Base-by-base conservation (phyloP, 2,113 vertebrate species). In the Machaerirhynchus nigripectus region DNA sequence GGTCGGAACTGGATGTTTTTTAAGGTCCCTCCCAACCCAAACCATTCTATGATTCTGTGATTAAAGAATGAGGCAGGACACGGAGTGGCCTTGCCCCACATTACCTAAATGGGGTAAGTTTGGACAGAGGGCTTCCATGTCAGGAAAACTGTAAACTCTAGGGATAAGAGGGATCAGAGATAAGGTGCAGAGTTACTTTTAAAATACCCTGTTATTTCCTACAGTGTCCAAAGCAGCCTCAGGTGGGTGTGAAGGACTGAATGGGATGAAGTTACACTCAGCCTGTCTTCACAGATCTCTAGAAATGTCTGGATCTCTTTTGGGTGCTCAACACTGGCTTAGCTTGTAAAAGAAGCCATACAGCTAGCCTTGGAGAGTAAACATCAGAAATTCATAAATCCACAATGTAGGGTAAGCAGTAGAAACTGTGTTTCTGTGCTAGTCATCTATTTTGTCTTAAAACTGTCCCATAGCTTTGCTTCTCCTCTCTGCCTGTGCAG, bases 1-100 rank as follows among this genome's bases (percentile, higher is more conserved):
- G 1, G 3, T 3, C 2, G 6, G 31, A 19, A 65, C 6, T 13
- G 8, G 10, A 12, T 64, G 31, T 1, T 3, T 7, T 50, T 35
- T 49, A 42, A 71, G 30, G 17, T 49, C 12, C 1, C 13, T 80
- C 42, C 57, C 76, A 80, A 15, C 3, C 21, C 42, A 42, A 57
- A 42, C 31, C 31, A 57, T 31, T 59, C 18, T 20, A 11, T 33
- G 13, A 64, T 49, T 67, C 52, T 44, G 8, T 39, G n/a, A 42
- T 44, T 59, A 59, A 77, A 77, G 6, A n/a, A 11, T 27, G 46
- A 73, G 21, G 26, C 16, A 78, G n/a, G 71, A 56, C 14, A 60
- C 2, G 17, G 22, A 83, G 13, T 68, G 26, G 37, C 6, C n/a
- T 78, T 89, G n/a, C 3, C 15, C 13, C 44, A 9, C 23, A 10